Evolutionary conservation across 2,113 vertebrate genomes (phyloP).

Genomic region (Muntiacus reevesi): DNA sequence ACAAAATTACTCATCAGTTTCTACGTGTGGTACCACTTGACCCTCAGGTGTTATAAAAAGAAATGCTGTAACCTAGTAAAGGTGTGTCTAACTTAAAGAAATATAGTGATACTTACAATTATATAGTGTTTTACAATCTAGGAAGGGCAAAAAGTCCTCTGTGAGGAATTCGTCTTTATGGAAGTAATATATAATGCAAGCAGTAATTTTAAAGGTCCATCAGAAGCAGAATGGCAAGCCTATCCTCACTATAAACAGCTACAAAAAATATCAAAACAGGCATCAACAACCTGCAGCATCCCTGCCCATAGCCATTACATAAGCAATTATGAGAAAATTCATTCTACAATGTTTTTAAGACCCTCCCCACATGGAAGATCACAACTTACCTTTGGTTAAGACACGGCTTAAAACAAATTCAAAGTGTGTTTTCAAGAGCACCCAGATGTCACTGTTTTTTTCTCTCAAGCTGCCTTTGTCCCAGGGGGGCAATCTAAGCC

Average conservation of each 20-base stretch:
- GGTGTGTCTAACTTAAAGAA: background rate
- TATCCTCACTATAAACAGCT: background rate
- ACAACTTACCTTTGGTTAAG: background rate
- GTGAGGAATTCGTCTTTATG: background rate
- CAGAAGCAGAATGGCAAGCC: background rate
- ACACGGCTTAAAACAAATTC: background rate
- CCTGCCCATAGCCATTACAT: background rate
- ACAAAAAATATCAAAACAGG: constrained; percentile 10
- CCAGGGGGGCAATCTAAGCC: background rate
- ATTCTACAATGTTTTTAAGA: background rate
- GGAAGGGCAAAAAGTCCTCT: constrained; percentile 25
- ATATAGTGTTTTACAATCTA: background rate
- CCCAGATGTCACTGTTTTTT: background rate
- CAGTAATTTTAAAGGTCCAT: background rate
- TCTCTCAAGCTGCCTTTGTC: background rate
- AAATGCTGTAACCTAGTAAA: background rate
- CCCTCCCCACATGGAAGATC: background rate
- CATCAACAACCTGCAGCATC: background rate
- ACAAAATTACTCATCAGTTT: background rate
- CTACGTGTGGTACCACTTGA: background rate
- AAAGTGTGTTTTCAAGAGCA: background rate
- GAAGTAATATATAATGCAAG: background rate
- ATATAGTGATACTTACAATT: background rate
- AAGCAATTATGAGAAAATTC: background rate
- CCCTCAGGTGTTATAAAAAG: background rate